Conservation (phyloP, 2,888 invertebrate genomes). For the Aphidius colemani region DNA sequence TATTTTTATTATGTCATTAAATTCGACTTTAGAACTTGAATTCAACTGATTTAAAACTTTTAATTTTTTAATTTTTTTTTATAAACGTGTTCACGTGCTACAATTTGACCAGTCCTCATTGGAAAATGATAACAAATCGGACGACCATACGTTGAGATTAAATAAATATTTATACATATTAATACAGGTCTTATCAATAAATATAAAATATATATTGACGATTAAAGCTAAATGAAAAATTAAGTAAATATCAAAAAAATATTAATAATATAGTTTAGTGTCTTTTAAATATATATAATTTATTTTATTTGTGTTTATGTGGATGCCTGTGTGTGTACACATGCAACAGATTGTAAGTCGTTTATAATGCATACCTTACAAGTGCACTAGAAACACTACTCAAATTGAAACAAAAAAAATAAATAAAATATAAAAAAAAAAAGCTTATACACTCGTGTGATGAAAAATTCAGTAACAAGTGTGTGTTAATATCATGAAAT, state of each 20-base stretch:
- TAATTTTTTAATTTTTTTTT: slow-evolving; percentile 1
- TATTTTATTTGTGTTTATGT: neutral
- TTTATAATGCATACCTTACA: slow-evolving; percentile 39
- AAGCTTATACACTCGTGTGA: neutral
- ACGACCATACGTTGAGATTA: neutral
- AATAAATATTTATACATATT: neutral
- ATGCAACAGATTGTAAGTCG: slow-evolving; percentile 43
- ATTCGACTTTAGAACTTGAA: too few relatives aligned
- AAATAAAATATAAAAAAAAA: slow-evolving; percentile 1
- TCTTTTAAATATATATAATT: neutral
- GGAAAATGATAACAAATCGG: slow-evolving; percentile 10
- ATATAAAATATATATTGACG: neutral
- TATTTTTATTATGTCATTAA: too few relatives aligned
- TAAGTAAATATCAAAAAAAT: neutral
- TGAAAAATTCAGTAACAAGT: slow-evolving; percentile 9
- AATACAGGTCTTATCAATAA: neutral
- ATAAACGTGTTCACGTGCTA: neutral
- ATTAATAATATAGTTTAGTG: neutral
- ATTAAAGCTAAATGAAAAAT: too few relatives aligned
- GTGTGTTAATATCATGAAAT: neutral
- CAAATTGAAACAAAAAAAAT: neutral
- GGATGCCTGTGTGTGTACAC: neutral
- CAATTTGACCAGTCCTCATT: too few relatives aligned
- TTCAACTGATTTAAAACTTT: too few relatives aligned
- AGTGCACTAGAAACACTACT: neutral